Evolutionary conservation across 2,888 invertebrate species (phyloP), one percentile per base, ranked within the genome.

Genomic region (Helleia helle): DNA sequence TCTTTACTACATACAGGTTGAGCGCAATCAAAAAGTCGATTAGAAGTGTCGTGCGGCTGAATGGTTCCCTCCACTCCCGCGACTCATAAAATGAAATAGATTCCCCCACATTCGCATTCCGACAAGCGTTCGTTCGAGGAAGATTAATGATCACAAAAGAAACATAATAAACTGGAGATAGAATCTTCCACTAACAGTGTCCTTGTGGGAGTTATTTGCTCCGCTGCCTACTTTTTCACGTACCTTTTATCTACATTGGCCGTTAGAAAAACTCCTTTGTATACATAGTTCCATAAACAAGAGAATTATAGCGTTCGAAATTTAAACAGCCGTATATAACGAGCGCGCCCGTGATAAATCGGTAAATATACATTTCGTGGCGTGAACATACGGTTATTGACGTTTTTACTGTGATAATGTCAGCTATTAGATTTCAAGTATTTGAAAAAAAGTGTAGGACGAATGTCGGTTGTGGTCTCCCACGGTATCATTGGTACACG

Each of bases 101-200:
- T 83, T 80, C 81, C 80, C 83, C 81, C 75, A 84, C 84, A 84
- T 84, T 84, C 84, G 73, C 83, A 84, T 83, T 83, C 84, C 83
- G 84, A 84, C 84, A 83, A 83, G 83, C 84, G 79, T 84, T 81
- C 84, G 81, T 80, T 81, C 83, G 80, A 79, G 80, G 83, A 83
- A 84, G 84, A 84, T 84, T 84, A 84, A 84, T 84, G 84, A 83
- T 83, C 84, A 81, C 83, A 84, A 83, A 84, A 83, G 81, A 81
- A 84, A 84, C 83, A 83, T 83, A 84, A 84, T 83, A 84, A 83
- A 81, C 72, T 75, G 72, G 71, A 83, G 83, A 84, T 84, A 81
- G 77, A 75, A 84, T 84, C 83, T 83, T 63, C 81, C 77, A 77
- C 83, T 83, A 81, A 81, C 83, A 74, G 83, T 81, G 83, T 84